These are phyloP conservation scores for Limnephilus lunatus DNA, from an alignment of 2,888 invertebrate species.

Conservation along the genomic window DNA sequence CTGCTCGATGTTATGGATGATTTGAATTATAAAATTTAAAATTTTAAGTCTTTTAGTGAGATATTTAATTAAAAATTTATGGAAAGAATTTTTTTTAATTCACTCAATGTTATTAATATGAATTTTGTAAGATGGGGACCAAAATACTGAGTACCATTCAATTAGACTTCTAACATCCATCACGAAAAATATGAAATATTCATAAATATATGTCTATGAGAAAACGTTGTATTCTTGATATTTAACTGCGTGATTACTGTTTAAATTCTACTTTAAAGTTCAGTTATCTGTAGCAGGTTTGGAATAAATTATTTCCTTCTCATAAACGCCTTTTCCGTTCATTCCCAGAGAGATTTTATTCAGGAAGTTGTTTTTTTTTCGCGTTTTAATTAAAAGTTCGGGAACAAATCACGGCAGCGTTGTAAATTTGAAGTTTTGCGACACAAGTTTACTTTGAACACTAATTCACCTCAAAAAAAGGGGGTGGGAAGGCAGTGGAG, in stretches of 20 bases:
- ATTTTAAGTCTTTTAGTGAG: too few species aligned
- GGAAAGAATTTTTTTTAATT: too few species aligned
- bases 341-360: background rate
- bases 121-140: too few species aligned
- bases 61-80: too few species aligned
- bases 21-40: too few species aligned
- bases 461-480: background rate
- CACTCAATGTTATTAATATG: too few species aligned
- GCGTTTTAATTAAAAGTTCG: background rate
- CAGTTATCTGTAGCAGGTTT: background rate
- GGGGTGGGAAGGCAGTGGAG: background rate
- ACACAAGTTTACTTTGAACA: background rate
- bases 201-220: too few species aligned
- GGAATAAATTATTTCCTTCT: background rate
- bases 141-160: too few species aligned
- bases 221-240: background rate
- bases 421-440: background rate
- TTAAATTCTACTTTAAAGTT: background rate
- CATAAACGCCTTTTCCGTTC: constrained; percentile 2
- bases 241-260: background rate
- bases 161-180: too few species aligned
- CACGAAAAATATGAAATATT: too few species aligned
- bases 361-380: background rate
- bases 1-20: too few species aligned
- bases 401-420: background rate